Evolutionary conservation across 30 jellyfish, hydroid and myxozoan genomes (phyloP), one percentile per base, ranked within the genome.

Genomic region (Cassiopea xamachana): DNA sequence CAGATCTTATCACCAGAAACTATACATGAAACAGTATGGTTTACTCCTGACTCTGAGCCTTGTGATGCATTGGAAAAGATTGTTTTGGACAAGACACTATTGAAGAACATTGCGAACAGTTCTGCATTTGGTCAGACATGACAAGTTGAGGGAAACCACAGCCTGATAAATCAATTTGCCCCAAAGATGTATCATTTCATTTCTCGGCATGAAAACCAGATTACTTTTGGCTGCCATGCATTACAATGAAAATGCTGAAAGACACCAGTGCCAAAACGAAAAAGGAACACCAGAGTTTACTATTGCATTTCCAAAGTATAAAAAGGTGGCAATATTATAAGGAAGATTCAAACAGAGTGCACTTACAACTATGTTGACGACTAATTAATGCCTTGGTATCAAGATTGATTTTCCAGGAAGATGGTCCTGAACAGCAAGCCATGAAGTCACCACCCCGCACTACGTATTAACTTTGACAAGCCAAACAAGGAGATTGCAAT

Each of bases 31-130:
- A 81, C 90, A 58, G 82, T 59, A 81, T 81, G 86, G 90, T 81
- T 83, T 80, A 80, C 89, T 45, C 89, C 83, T 58, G 82, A 83
- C 91, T 67, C 87, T 69, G 91, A 83, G 85, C 83, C 82, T 48
- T 81, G 86, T 81, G 90, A 81, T 81, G 90, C 90, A 81, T 60
- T 81, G 64, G 85, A 81, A 81, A 81, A 68, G 82, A 81, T 62
- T 62, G 87, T 81, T 62, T 45, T 81, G 46, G 82, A 83, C 73
- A 83, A 83, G 84, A 27, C 91, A 39, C 59, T 81, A 45, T 51
- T 55, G 18, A 59, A 81, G 89, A 85, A 81, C 89, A 81, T 81
- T 81, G 87, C 91, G 60, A 83, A 83, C 48, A 69, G 91, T 51
- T 83, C 91, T 69, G 90, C 91, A 46, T 83, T 83, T 43, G 91